phyloP scores from a whole-genome alignment of 2,113 vertebrate species.

The Thomomys bottae region DNA sequence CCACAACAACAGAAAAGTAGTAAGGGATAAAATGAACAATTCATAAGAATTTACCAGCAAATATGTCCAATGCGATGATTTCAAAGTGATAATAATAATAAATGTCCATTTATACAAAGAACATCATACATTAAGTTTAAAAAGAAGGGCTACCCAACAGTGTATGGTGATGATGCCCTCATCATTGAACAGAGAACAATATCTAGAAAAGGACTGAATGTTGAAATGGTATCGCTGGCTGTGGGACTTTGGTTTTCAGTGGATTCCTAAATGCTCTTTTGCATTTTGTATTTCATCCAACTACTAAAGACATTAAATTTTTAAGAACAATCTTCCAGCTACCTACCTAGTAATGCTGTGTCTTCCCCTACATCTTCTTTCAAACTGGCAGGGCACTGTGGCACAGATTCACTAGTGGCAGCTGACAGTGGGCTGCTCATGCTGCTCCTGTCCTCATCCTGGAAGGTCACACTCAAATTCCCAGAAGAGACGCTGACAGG shows the following conservation, averaged over 20 bases:
- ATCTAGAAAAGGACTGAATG: not conserved
- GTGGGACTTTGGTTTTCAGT: not conserved
- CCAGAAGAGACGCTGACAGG: conserved; percentile 79
- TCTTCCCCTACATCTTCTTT: conserved; percentile 85
- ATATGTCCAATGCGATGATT: not conserved
- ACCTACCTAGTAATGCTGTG: conserved; percentile 86
- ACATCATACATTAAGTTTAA: not conserved
- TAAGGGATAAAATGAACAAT: not conserved
- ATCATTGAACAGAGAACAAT: not conserved
- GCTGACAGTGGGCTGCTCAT: conserved; percentile 76
- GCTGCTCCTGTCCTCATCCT: conserved; percentile 82
- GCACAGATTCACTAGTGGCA: conserved; percentile 74
- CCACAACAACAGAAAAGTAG: not conserved
- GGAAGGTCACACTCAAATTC: conserved; percentile 79
- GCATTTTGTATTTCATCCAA: not conserved
- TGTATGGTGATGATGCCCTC: not conserved
- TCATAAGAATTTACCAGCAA: not conserved
- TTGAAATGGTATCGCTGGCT: not conserved
- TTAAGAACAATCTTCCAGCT: not conserved
- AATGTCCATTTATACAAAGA: not conserved
- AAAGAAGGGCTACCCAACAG: not conserved
- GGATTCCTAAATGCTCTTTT: not conserved
- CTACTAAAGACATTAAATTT: not conserved
- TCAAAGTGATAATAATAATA: not conserved
- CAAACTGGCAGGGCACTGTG: conserved; percentile 69